Base-by-base conservation (phyloP, 2,888 invertebrate species). In the Dryadula phaetusa region DNA sequence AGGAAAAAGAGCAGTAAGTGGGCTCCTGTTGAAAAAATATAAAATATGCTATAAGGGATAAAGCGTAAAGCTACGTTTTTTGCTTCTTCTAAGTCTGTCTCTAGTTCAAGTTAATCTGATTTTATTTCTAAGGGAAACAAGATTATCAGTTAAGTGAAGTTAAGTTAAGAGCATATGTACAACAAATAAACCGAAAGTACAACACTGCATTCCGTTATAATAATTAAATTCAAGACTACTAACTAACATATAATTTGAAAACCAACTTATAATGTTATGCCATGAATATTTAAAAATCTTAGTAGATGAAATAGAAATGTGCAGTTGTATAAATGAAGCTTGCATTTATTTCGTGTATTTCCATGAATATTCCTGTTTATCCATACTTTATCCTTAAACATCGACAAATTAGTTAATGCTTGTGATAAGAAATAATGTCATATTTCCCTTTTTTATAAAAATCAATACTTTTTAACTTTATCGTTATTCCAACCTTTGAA, bases 1-100 rank as follows among this genome's bases (percentile, higher is more conserved):
- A 92, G 71, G 73, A 90, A 90, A 79, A 92, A 91, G 1, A 92
- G 77, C 0, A 91, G 79, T 1, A 92, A 75, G 64, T 92, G 91
- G 12, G 85, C 86, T 20, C 90, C 92, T 92, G 81, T 49, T 68
- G 68, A 20, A 28, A 46, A 56, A n/a, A 34, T 64, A 37, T 37
- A 10, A 20, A 22, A n/a, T 42, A 44, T n/a, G 7, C n/a, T n/a
- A n/a, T n/a, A n/a, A n/a, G n/a, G n/a, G n/a, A n/a, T n/a, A n/a
- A n/a, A n/a, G n/a, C n/a, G n/a, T n/a, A n/a, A n/a, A n/a, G n/a
- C n/a, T n/a, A n/a, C n/a, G n/a, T n/a, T n/a, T n/a, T n/a, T n/a
- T n/a, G n/a, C n/a, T n/a, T n/a, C n/a, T n/a, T n/a, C n/a, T n/a
- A n/a, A n/a, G n/a, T n/a, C n/a, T n/a, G n/a, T n/a, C n/a, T n/a